phyloP scores from a whole-genome alignment of 2,113 vertebrate genomes.

The Phalacrocorax carbo region DNA sequence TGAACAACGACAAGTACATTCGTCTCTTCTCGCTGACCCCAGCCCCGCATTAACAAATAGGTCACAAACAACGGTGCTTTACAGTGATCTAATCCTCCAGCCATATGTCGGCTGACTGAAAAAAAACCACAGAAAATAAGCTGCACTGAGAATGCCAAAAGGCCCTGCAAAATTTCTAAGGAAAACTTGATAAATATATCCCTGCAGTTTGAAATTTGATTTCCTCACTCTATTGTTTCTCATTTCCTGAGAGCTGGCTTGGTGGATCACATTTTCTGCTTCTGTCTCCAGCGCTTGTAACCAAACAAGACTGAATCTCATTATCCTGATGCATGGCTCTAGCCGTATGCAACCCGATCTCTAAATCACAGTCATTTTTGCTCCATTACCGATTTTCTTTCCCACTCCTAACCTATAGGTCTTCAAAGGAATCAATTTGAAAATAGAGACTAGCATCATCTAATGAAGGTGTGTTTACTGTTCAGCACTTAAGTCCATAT shows the following conservation, averaged over 20 bases:
- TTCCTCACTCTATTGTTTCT: constrained; percentile 57
- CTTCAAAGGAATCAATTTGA: constrained; percentile 41
- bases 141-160: neutral
- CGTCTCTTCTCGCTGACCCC: constrained; percentile 2
- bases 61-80: constrained; percentile 42
- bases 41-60: constrained; percentile 45
- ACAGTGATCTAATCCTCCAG: constrained; percentile 50
- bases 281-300: constrained; percentile 53
- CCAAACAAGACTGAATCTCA: constrained; percentile 56
- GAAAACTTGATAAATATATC: constrained; percentile 47
- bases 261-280: constrained; percentile 54
- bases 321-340: constrained; percentile 46
- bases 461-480: neutral
- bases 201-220: constrained; percentile 46
- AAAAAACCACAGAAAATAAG: neutral
- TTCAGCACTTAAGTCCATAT: neutral
- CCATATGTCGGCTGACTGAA: constrained; percentile 48
- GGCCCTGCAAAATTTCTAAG: neutral
- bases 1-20: neutral
- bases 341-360: constrained; percentile 28
- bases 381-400: constrained; percentile 42
- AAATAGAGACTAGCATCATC: neutral
- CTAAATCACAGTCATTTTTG: constrained; percentile 47
- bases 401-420: neutral
- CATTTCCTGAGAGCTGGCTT: constrained; percentile 58